Conservation (phyloP, 2,888 invertebrate species). For the Periphyllus acericola region DNA sequence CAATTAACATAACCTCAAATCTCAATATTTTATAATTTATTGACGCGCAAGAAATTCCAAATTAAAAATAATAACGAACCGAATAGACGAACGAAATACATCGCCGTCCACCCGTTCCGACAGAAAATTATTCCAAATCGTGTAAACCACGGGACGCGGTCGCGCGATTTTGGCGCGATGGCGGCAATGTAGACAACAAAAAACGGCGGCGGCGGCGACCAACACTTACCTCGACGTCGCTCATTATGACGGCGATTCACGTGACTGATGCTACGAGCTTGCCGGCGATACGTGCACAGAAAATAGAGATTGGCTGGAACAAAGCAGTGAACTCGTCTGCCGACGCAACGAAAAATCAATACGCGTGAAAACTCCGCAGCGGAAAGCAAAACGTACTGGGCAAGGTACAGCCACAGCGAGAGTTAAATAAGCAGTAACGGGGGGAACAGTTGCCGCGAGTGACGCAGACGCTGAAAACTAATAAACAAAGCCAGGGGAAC, state of each 20-base stretch:
- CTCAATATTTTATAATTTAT: neutral
- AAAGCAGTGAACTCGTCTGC: no score
- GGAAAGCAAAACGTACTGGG: neutral
- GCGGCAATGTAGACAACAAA: neutral
- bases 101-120: neutral
- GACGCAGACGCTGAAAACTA: slow-evolving; percentile 51
- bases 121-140: neutral
- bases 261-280: neutral
- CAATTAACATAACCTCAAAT: slow-evolving; percentile 54
- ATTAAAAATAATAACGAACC: neutral
- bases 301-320: neutral
- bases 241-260: slow-evolving; percentile 52
- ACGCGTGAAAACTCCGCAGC: neutral
- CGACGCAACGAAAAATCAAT: neutral
- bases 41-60: neutral
- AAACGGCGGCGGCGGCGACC: neutral
- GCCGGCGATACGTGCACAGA: neutral
- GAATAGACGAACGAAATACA: neutral
- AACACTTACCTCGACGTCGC: slow-evolving; percentile 58
- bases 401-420: neutral
- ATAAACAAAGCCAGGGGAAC: slow-evolving; percentile 44
- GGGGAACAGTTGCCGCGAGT: slow-evolving; percentile 10
- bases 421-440: neutral
- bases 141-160: neutral
- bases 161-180: neutral